Evolutionary conservation across 2,797 vertebrate species (phyloP).

Genomic region (Falco naumanni): DNA sequence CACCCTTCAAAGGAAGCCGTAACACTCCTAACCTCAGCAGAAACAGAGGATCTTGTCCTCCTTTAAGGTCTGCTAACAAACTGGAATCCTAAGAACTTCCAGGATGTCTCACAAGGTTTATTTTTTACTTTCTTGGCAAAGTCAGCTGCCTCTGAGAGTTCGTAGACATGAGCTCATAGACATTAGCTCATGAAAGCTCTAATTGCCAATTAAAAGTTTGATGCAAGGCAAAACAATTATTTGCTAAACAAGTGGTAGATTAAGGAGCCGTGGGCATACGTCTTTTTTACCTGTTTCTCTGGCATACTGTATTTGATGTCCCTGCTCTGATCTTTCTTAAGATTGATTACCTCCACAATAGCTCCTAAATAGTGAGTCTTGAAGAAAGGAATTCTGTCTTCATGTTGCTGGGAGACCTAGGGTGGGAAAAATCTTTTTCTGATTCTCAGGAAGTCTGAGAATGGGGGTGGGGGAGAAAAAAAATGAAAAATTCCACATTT

Average conservation of each 20-base stretch:
- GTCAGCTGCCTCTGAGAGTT: background rate
- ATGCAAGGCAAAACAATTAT: conserved; percentile 14
- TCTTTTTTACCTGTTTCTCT: background rate
- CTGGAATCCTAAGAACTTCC: conserved; percentile 12
- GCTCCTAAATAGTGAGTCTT: background rate
- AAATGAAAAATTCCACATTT: background rate
- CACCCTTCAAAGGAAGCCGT: background rate
- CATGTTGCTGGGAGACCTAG: background rate
- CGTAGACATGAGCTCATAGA: background rate
- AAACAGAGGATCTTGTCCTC: background rate
- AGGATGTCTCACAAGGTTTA: background rate
- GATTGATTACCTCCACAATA: background rate
- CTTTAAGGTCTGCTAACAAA: background rate
- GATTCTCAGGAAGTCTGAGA: background rate
- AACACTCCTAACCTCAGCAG: background rate
- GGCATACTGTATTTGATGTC: background rate
- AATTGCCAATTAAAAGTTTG: conserved; percentile 37
- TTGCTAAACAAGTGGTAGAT: background rate
- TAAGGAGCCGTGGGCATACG: background rate
- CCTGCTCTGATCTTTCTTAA: background rate
- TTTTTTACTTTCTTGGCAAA: conserved; percentile 45
- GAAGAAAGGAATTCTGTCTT: background rate
- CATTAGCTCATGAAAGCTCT: conserved; percentile 6
- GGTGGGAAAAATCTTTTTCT: background rate
- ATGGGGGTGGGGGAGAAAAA: background rate